Evolutionary conservation across 2,113 vertebrate genomes (phyloP).

Genomic region (Callipepla californica): DNA sequence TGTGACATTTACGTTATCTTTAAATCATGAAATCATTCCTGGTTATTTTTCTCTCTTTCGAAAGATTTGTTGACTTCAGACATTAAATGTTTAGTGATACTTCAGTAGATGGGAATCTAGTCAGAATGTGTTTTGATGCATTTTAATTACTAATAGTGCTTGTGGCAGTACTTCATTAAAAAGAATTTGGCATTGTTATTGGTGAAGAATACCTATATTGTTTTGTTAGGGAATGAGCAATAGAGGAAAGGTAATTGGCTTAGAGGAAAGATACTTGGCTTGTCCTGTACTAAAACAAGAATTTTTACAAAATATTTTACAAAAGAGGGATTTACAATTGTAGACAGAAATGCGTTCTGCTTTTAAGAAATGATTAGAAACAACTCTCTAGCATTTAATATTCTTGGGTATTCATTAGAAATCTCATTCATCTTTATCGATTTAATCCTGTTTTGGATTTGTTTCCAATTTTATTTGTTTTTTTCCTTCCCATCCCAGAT

Average conservation of each 20-base stretch:
- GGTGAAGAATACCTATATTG: not conserved
- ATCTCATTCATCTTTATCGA: not conserved
- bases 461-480: not conserved
- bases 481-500: constrained; percentile 79
- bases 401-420: not conserved
- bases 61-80: not conserved
- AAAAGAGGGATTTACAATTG: not conserved
- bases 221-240: not conserved
- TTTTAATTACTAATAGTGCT: not conserved
- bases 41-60: not conserved
- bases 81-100: not conserved
- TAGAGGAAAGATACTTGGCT: not conserved
- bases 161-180: not conserved
- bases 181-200: not conserved
- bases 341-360: not conserved
- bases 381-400: not conserved
- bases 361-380: not conserved
- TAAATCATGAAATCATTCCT: not conserved
- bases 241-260: not conserved
- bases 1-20: not conserved
- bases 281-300: not conserved
- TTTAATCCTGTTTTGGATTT: not conserved
- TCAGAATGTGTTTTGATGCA: not conserved
- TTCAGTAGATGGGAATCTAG: not conserved
- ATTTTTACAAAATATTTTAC: not conserved